Evolutionary conservation across 1,140 invertebrate species (phyloP).

Genomic region (Ostrea edulis): DNA sequence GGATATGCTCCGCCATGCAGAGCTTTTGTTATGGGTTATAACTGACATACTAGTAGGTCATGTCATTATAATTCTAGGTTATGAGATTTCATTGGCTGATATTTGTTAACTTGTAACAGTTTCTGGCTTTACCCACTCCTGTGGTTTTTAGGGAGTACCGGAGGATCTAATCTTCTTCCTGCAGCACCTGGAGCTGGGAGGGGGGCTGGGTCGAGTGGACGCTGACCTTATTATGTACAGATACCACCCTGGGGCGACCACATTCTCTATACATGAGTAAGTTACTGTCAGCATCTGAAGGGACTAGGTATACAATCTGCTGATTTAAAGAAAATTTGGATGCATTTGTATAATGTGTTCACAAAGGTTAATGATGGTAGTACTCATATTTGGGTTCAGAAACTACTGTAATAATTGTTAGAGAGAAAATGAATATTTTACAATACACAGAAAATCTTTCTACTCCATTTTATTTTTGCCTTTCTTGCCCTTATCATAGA

Average conservation of each 20-base stretch:
- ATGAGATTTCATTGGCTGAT: too few species aligned
- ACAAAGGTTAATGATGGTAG: too few species aligned
- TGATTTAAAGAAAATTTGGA: neutral
- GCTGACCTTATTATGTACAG: slow-evolving; percentile 85
- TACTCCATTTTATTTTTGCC: neutral
- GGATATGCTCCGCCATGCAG: too few species aligned
- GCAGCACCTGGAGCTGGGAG: slow-evolving; percentile 82
- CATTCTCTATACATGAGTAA: slow-evolving; percentile 85
- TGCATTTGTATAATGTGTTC: neutral
- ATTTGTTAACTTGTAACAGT: too few species aligned
- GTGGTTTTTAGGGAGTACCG: slow-evolving; percentile 82
- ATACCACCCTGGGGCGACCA: slow-evolving; percentile 85
- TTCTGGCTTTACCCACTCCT: neutral
- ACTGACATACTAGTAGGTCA: too few species aligned
- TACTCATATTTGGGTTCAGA: too few species aligned
- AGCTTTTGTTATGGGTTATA: too few species aligned
- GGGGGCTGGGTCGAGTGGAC: slow-evolving; percentile 83
- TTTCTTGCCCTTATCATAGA: neutral
- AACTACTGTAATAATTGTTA: too few species aligned
- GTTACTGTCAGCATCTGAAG: slow-evolving; percentile 49
- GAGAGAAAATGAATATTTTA: too few species aligned
- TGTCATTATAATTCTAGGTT: too few species aligned
- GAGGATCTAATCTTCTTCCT: slow-evolving; percentile 91
- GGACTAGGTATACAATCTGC: neutral
- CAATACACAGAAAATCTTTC: too few species aligned